A percentile compares a stretch with the other conserved stretches of the same genome.
phyloP scores from a whole-genome alignment of 2,797 vertebrate species.

The Serranus cabrilla region DNA sequence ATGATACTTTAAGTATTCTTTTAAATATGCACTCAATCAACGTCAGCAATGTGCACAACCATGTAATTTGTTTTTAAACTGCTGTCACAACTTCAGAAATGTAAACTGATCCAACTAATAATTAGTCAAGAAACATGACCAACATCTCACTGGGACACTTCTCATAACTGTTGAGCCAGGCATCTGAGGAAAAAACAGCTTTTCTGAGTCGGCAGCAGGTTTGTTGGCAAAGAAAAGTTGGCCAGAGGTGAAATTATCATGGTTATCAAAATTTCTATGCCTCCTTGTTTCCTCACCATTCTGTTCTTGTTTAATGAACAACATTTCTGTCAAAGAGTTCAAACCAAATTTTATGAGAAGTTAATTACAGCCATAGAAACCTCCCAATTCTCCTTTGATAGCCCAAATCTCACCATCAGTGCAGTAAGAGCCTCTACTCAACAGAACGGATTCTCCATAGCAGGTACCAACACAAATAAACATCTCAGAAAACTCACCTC shows the following conservation, averaged over 20 bases:
- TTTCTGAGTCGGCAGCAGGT: constrained; percentile 24
- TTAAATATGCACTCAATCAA: background rate
- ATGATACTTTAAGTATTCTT: background rate
- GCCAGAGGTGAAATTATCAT: constrained; percentile 31
- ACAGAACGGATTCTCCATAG: background rate
- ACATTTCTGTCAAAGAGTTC: constrained; percentile 2
- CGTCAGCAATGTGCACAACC: constrained; percentile 10
- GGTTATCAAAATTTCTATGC: constrained; percentile 29
- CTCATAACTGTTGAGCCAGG: constrained; percentile 49
- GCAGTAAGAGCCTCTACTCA: background rate
- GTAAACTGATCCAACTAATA: constrained; percentile 17
- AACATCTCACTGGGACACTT: constrained; percentile 25
- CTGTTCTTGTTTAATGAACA: constrained; percentile 20
- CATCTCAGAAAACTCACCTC: constrained; percentile 88
- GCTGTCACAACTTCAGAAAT: constrained; percentile 15
- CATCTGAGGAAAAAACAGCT: constrained; percentile 34
- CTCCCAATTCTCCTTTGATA: constrained; percentile 5
- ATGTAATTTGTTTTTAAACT: constrained; percentile 7
- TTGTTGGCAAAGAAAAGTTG: constrained; percentile 28
- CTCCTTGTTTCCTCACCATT: constrained; percentile 27
- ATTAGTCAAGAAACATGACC: constrained; percentile 17
- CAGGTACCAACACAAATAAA: background rate
- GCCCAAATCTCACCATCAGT: background rate
- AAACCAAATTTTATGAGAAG: constrained; percentile 34
- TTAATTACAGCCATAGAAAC: constrained; percentile 38